These are phyloP conservation scores for Bombus affinis DNA, from an alignment of 1,140 invertebrate species.

Conservation along the genomic window DNA sequence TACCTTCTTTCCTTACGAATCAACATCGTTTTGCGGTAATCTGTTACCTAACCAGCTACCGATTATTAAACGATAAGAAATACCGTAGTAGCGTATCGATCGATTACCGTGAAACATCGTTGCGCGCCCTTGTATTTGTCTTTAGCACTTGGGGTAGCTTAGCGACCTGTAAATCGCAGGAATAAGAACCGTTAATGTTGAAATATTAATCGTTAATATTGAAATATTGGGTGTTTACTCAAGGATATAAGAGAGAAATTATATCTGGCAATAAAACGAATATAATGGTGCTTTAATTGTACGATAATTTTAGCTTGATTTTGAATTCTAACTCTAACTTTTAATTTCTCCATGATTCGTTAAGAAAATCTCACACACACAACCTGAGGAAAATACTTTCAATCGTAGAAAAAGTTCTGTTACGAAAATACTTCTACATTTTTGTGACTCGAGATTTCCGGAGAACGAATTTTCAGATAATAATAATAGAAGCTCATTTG, in stretches of 20 bases:
- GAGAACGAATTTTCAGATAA: conserved; percentile 12
- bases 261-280: too few species aligned
- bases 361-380: too few species aligned
- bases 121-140: conserved; percentile 12
- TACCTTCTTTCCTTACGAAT: not conserved
- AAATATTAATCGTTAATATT: not conserved
- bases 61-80: conserved; percentile 37
- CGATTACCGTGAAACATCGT: conserved; percentile 2
- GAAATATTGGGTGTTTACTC: not conserved
- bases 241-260: too few species aligned
- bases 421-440: too few species aligned
- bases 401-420: not conserved
- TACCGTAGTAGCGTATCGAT: conserved; percentile 36
- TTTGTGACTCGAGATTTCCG: not conserved
- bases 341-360: too few species aligned
- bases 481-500: conserved; percentile 64
- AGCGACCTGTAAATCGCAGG: not conserved
- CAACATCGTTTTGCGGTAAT: conserved; percentile 33
- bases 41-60: conserved; percentile 38
- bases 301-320: too few species aligned
- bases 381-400: not conserved
- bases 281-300: too few species aligned
- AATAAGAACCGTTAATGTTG: not conserved
- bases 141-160: not conserved
- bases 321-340: too few species aligned